Evolutionary conservation across 2,888 invertebrate species (phyloP), one percentile per base, ranked within the genome.

Genomic region (Chesias legatella): DNA sequence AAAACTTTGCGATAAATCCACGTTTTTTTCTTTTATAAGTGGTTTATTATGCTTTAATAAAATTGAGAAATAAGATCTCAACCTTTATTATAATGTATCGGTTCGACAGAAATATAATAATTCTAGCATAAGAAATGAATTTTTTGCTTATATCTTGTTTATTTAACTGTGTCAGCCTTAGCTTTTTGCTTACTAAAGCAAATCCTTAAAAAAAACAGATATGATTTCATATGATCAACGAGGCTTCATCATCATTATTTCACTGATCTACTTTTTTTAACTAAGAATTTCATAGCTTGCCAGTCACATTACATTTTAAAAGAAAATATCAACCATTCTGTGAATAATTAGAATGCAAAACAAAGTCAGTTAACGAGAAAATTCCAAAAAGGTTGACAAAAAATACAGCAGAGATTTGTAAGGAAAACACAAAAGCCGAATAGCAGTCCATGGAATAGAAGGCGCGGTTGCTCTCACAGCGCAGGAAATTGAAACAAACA

Each of bases 401-500:
- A 38, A 42, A 38, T 17, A 26, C 34, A 25, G 17, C 26, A 33
- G 31, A 34, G 39, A 47, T 38, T 37, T 47, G 40, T 43, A 48
- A 41, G 48, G 40, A 47, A 40, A 49, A 49, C 36, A 48, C 47
- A 48, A 47, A 39, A 47, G 38, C 47, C 23, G 30, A 48, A 34
- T 34, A 20, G 24, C 33, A 41, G 33, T 67, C 60, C 60, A 61
- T 60, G 58, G 64, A 67, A 74, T 67, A 66, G 65, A 68, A 73
- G 63, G 62, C 71, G 60, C 61, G 63, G 55, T 64, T 60, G 61
- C 54, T 63, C 60, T 61, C 61, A 58, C 63, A 59, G 60, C 59
- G 64, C 73, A 73, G 82, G 80, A 80, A 83, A 84, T 84, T 81
- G 81, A 74, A 82, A 79, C 82, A 82, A 82, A 82, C 79, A 83